Percentiles rank a stretch among this genome's conserved stretches.
These are phyloP conservation scores for Amblyopsis hoosieri DNA, from an alignment of 2,797 vertebrate genomes.

Conservation along the genomic window DNA sequence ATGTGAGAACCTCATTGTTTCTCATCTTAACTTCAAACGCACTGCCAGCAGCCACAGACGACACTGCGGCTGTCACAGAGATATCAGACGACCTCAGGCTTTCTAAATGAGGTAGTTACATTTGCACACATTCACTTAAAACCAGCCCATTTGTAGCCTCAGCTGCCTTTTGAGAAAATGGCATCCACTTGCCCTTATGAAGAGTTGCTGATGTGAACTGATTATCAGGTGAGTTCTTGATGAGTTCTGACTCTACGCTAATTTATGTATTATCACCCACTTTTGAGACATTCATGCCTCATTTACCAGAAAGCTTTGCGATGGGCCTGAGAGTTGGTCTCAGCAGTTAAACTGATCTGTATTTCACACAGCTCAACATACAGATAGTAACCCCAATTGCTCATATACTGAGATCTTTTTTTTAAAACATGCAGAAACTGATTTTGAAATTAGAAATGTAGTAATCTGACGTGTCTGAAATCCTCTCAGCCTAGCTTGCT, in stretches of 20 bases:
- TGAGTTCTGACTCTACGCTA: slow-evolving; percentile 47
- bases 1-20: slow-evolving; percentile 70
- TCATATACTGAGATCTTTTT: slow-evolving; percentile 58
- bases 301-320: slow-evolving; percentile 36
- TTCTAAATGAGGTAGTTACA: slow-evolving; percentile 42
- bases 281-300: neutral
- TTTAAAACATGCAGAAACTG: slow-evolving; percentile 49
- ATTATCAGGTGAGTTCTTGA: slow-evolving; percentile 44
- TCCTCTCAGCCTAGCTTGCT: slow-evolving; percentile 38
- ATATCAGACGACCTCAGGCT: slow-evolving; percentile 49
- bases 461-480: slow-evolving; percentile 63
- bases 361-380: slow-evolving; percentile 66
- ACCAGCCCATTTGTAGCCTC: slow-evolving; percentile 33
- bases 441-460: slow-evolving; percentile 61
- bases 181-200: slow-evolving; percentile 38
- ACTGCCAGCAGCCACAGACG: slow-evolving; percentile 51
- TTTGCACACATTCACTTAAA: slow-evolving; percentile 23
- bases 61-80: slow-evolving; percentile 46
- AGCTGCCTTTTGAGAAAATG: slow-evolving; percentile 38
- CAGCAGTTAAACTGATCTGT: slow-evolving; percentile 58
- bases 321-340: slow-evolving; percentile 40
- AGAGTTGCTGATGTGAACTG: slow-evolving; percentile 33
- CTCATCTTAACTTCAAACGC: slow-evolving; percentile 73
- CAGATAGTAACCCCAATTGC: slow-evolving; percentile 65
- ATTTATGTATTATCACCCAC: slow-evolving; percentile 36